Evolutionary conservation across 2,888 invertebrate species (phyloP).

Genomic region (Ectemnius continuus): DNA sequence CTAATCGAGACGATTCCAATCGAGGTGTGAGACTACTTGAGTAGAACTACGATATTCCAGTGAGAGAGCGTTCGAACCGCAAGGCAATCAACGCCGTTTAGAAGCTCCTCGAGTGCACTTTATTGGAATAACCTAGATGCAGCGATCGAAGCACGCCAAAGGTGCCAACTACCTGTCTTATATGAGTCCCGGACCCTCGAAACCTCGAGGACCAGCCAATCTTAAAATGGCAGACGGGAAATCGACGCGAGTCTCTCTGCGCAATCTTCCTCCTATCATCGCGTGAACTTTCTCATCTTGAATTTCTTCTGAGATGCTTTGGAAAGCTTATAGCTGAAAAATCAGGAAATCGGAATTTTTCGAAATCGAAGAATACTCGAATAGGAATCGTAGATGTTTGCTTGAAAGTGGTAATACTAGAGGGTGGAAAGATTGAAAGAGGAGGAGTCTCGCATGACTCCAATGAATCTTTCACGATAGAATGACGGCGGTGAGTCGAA

Average conservation of each 20-base stretch:
- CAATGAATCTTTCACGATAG: too few species aligned
- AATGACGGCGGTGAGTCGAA: not conserved
- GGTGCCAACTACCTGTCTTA: conserved; percentile 38
- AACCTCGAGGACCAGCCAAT: conserved; percentile 30
- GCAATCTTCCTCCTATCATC: not conserved
- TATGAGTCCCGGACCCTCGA: conserved; percentile 32
- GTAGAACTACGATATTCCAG: too few species aligned
- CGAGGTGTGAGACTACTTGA: too few species aligned
- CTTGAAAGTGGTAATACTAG: too few species aligned
- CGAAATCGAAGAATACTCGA: not conserved
- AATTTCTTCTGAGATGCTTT: too few species aligned
- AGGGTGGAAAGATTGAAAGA: too few species aligned
- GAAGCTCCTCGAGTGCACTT: conserved; percentile 70
- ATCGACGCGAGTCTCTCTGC: too few species aligned
- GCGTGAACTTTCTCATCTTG: not conserved
- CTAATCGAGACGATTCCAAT: too few species aligned
- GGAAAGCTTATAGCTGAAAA: not conserved
- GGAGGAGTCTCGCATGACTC: too few species aligned
- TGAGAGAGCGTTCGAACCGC: conserved; percentile 11
- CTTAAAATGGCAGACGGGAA: conserved; percentile 5
- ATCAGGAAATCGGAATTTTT: not conserved
- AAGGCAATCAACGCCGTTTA: conserved; percentile 66
- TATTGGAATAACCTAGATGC: conserved; percentile 74
- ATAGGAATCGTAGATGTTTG: not conserved
- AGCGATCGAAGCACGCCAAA: conserved; percentile 39